phyloP scores from a whole-genome alignment of 2,797 vertebrate genomes.

The Pipistrellus pipistrellus region DNA sequence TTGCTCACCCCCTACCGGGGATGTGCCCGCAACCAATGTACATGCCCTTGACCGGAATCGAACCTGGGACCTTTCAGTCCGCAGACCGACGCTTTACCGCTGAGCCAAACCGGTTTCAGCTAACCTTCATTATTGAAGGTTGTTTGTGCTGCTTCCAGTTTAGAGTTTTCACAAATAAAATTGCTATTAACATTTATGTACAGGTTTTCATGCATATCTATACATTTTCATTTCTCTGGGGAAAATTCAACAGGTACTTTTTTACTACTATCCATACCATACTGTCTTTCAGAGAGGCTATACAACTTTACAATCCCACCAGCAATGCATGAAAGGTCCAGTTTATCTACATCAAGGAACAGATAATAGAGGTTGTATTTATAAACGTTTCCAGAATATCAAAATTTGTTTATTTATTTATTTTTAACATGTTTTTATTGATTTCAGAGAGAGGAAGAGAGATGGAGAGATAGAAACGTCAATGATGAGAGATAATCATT shows the following conservation, averaged over 20 bases:
- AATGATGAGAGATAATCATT: no score
- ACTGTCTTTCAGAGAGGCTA: background rate
- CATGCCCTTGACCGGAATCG: no score
- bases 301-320: background rate
- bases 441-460: no score
- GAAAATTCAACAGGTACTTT: background rate
- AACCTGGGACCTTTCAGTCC: no score
- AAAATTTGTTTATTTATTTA: background rate
- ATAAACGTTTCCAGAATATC: background rate
- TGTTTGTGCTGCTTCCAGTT: background rate
- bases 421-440: no score
- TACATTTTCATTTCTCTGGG: slow-evolving; percentile 41
- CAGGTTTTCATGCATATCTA: slow-evolving; percentile 4
- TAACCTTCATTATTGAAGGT: background rate
- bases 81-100: no score
- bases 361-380: background rate
- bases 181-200: background rate
- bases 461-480: no score
- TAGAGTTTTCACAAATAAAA: background rate
- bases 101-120: no score
- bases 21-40: no score
- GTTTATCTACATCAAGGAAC: background rate
- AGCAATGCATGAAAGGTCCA: background rate
- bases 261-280: background rate
- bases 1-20: no score